Base-by-base conservation (phyloP, 2,888 invertebrate species). In the Erebia palarica region DNA sequence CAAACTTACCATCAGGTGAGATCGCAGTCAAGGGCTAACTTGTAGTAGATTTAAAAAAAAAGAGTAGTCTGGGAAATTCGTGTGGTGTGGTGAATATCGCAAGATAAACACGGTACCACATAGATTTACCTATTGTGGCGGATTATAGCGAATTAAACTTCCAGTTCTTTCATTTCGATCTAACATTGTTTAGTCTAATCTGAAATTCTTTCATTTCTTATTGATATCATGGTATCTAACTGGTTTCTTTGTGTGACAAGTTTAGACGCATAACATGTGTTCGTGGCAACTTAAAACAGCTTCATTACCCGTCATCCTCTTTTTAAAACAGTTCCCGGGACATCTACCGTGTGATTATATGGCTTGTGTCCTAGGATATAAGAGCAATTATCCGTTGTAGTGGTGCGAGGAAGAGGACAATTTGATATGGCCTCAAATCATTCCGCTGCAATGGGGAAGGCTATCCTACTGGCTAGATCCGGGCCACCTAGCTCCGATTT, bases 361-460 rank as follows among this genome's bases (percentile, higher is more conserved):
- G 80, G 81, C 87, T 85, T 92, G 84, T 84, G 72, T 74, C 74
- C 76, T 78, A 81, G 81, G 81, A 78, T 78, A 87, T 89, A 91
- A 79, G 85, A 83, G 82, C 83, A 87, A 85, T 86, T 87, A 88
- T 90, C 79, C 82, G 74, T 72, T 80, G 81, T 79, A 81, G 77
- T 77, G 74, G 75, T 75, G 87, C 79, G 86, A 91, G 92, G 93
- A 93, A 90, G 92, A 84, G 84, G 78, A 84, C 92, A 91, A 92
- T 92, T 93, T 92, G 88, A 82, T 80, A 81, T 88, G 92, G 90
- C 92, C 92, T 92, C 92, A 92, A 92, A 93, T 91, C 89, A 85
- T 83, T 86, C 84, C 86, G 80, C 76, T 87, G 86, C 81, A 79
- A 78, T 80, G 80, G 92, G 92, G 92, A 88, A 89, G 89, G 86